Percentiles rank a stretch among this genome's conserved stretches.
Evolutionary conservation across 2,113 vertebrate genomes (phyloP).

Genomic region (Gallinago undulata): DNA sequence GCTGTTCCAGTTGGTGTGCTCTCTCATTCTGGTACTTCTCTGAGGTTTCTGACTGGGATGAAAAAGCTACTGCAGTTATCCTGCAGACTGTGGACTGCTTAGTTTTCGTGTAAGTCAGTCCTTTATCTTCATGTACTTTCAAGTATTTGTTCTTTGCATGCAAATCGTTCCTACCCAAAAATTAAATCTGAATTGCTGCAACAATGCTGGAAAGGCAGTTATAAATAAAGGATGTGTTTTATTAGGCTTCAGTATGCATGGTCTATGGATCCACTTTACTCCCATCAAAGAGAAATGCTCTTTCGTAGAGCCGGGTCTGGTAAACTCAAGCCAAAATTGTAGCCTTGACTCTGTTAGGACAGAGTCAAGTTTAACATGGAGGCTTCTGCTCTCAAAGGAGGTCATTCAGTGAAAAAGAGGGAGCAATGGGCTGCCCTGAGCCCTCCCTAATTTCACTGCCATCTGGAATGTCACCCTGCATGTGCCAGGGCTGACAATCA

Average conservation of each 20-base stretch:
- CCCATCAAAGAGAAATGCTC: neutral
- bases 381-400: neutral
- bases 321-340: neutral
- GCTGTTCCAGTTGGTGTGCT: neutral
- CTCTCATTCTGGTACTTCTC: neutral
- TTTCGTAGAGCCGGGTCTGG: neutral
- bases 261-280: neutral
- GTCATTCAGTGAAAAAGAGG: neutral
- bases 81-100: neutral
- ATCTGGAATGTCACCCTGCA: neutral
- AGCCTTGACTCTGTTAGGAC: neutral
- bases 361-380: neutral
- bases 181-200: neutral
- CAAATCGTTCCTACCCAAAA: neutral
- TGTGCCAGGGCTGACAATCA: neutral
- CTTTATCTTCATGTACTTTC: conserved; percentile 21
- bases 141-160: conserved; percentile 18
- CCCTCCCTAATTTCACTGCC: neutral
- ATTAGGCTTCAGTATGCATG: neutral
- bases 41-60: neutral
- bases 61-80: neutral
- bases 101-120: neutral
- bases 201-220: neutral
- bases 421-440: neutral
- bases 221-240: neutral